Base-by-base conservation (phyloP, 2,797 vertebrate species). In the Chlorospingus semifuscus region DNA sequence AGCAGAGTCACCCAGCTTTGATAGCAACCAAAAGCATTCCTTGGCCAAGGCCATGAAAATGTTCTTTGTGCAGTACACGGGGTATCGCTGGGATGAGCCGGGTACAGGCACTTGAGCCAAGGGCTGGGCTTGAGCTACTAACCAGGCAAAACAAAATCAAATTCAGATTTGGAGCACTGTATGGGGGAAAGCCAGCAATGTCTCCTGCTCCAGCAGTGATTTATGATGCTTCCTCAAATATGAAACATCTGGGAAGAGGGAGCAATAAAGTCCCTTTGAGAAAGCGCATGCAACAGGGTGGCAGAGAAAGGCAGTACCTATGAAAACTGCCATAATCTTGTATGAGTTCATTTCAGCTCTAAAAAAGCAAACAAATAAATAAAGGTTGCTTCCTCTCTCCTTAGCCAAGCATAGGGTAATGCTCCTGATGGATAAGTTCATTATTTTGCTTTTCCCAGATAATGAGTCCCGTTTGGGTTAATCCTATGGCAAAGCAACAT, bases 391-490 rank as follows among this genome's bases (percentile, higher is more conserved):
- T 65, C 47, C 12, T 76, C 9, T 66, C 69, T 94, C 29, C 61
- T 41, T 63, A 63, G 59, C 75, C 36, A 39, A 77, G 65, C 41
- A 6, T 26, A 59, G 49, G 8, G 17, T 57, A 89, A 49, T 32
- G 34, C 36, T 91, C 15, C 64, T 75, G 80, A 88, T 70, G 37
- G 61, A 39, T 72, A 81, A 85, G 16, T 71, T 93, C 18, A 71
- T 47, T 46, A 66, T 87, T 87, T 95, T 87, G 57, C 75, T 84
- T 84, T 83, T 91, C 70, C 23, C 49, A 70, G 47, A 46, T 89
- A 90, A 83, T 46, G 80, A 90, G 36, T 91, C 90, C 94, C 55
- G 52, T 89, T 93, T 94, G 76, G 34, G 30, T 80, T 90, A 93
- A 85, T 94, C 66, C 41, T 83, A 46, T 72, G 46, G 90, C 80